Conservation (phyloP, 2,113 vertebrate genomes). For the Equus quagga region DNA sequence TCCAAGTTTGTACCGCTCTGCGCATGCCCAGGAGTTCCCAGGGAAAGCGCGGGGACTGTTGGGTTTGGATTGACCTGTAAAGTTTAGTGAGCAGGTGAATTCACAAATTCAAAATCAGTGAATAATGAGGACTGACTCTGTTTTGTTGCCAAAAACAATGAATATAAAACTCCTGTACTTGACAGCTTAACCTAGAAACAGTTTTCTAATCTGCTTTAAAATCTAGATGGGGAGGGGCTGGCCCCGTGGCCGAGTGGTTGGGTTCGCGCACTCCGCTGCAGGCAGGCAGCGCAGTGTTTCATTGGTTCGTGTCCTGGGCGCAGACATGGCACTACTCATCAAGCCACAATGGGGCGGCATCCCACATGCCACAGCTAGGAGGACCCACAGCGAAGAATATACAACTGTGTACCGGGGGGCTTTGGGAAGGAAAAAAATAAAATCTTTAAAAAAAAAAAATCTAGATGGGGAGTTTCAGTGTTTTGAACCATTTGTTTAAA, state of each 20-base stretch:
- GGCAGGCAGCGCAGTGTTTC: too few relatives aligned
- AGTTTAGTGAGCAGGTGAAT: neutral
- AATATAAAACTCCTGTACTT: neutral
- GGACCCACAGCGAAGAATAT: too few relatives aligned
- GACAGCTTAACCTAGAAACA: neutral
- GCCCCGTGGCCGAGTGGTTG: too few relatives aligned
- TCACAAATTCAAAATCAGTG: neutral
- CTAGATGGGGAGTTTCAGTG: neutral
- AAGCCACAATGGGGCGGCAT: too few relatives aligned
- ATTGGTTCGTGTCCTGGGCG: too few relatives aligned
- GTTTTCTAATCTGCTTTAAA: neutral
- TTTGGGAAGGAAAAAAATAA: too few relatives aligned
- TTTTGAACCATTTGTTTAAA: neutral
- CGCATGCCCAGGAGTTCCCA: neutral
- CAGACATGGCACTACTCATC: too few relatives aligned
- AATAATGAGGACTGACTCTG: neutral
- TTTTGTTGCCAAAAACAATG: neutral
- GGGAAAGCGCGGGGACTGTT: neutral
- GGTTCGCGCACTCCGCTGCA: too few relatives aligned
- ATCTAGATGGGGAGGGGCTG: neutral
- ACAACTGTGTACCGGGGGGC: too few relatives aligned
- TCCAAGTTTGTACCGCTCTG: neutral
- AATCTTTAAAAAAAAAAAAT: too few relatives aligned
- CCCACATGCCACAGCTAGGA: too few relatives aligned
- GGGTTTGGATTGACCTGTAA: neutral